Evolutionary conservation across 2,888 invertebrate species (phyloP), one percentile per base, ranked within the genome.

Genomic region (Colletes collaris): DNA sequence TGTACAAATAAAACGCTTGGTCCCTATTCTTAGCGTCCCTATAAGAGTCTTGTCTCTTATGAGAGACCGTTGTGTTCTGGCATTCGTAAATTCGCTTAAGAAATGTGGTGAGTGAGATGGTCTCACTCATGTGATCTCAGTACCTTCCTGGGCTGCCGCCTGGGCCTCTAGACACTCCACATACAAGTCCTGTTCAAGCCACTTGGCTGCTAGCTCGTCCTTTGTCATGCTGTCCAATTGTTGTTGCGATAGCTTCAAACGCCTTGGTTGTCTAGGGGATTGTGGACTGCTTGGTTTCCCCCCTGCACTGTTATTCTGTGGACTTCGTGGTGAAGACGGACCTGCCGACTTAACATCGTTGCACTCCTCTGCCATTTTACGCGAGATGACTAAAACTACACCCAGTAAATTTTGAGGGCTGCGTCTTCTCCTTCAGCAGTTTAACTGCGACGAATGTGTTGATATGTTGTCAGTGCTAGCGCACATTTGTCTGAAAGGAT

Each of bases 121-220:
- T 83, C 89, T 90, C 90, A 88, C 86, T 90, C 89, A 88, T 89
- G 89, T 91, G 89, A 90, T 91, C 91, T 92, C 92, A 95, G 95
- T 96, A 96, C 96, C 96, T 96, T 96, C 96, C 95, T 96, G 95
- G 94, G 95, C 95, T 94, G 95, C 94, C 93, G 95, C 94, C 94
- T 96, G 96, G 88, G 95, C 94, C 95, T 97, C 96, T 93, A 97
- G 95, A 91, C 94, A 94, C 93, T 96, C 95, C 94, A 96, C 95
- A 94, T 96, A 97, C 92, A 94, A 94, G 94, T 96, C 96, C 95
- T 96, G 96, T 93, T 95, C 95, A 93, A 94, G 95, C 96, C 96
- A 96, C 91, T 95, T 95, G 93, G 94, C 94, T 89, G 95, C 94
- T 92, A 96, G 95, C 89, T 96, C 95, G 87, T 95, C 95, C 90